Evolutionary conservation across 2,888 invertebrate genomes (phyloP).

Genomic region (Cylindroiulus punctatus): DNA sequence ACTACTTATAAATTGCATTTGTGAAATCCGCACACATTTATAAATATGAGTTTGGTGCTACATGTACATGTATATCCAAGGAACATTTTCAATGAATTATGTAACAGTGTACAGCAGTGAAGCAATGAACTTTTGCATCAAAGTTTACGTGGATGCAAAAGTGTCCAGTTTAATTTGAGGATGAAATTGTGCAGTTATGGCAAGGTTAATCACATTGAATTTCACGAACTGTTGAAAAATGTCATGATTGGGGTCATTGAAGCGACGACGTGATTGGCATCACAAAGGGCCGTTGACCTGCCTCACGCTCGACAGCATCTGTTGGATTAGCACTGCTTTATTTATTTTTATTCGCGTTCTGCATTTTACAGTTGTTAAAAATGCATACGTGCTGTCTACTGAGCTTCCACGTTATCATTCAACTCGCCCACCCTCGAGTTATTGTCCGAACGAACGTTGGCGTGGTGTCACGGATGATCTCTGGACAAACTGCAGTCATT

Average conservation of each 20-base stretch:
- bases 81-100: too few relatives aligned
- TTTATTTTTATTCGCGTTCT: not conserved
- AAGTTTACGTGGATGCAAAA: too few relatives aligned
- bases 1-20: too few relatives aligned
- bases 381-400: not conserved
- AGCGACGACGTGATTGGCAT: too few relatives aligned
- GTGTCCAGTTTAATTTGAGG: too few relatives aligned
- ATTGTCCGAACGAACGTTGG: slow-evolving; percentile 15
- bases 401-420: not conserved
- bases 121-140: too few relatives aligned
- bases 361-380: not conserved
- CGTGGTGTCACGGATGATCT: not conserved
- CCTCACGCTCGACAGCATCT: not conserved
- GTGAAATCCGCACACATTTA: too few relatives aligned
- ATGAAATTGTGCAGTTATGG: not conserved
- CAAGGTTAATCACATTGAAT: not conserved
- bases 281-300: slow-evolving; percentile 25
- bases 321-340: not conserved
- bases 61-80: too few relatives aligned
- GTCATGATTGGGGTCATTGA: not conserved
- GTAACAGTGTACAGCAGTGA: too few relatives aligned
- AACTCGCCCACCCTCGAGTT: not conserved
- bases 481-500: not conserved
- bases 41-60: too few relatives aligned
- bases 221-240: not conserved